phyloP scores from a whole-genome alignment of 37 sponge, comb jelly and placozoan genomes.

The Mnemiopsis leidyi region DNA sequence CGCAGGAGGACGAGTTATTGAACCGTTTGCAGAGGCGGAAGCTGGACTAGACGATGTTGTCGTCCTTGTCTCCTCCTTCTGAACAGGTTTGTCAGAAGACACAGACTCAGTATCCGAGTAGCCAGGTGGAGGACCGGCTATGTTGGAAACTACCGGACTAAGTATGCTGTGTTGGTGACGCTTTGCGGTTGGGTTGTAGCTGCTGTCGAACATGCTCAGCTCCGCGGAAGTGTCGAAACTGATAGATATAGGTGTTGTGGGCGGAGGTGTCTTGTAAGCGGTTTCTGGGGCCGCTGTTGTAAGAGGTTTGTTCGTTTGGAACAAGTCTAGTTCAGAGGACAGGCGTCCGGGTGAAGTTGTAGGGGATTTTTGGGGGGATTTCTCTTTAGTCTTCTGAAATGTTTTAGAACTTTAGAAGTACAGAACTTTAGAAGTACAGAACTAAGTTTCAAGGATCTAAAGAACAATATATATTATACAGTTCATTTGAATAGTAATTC shows the following conservation, averaged over 20 bases:
- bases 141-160: not conserved
- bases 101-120: not conserved
- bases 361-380: too few species aligned
- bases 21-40: not conserved
- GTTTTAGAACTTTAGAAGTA: too few species aligned
- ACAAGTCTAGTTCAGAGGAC: not conserved
- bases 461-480: too few species aligned
- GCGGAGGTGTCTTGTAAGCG: not conserved
- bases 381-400: too few species aligned
- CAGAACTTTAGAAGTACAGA: too few species aligned
- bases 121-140: not conserved
- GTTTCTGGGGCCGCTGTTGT: not conserved
- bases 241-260: not conserved
- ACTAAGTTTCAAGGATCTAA: too few species aligned
- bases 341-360: not conserved
- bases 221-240: not conserved
- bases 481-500: too few species aligned
- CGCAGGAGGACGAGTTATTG: not conserved
- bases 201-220: not conserved
- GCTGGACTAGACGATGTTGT: not conserved
- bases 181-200: not conserved
- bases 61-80: not conserved
- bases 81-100: not conserved
- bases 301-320: not conserved
- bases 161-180: not conserved